These are phyloP conservation scores for Noctuana brunneofusca DNA, from an alignment of 2,888 invertebrate genomes.

Conservation along the genomic window DNA sequence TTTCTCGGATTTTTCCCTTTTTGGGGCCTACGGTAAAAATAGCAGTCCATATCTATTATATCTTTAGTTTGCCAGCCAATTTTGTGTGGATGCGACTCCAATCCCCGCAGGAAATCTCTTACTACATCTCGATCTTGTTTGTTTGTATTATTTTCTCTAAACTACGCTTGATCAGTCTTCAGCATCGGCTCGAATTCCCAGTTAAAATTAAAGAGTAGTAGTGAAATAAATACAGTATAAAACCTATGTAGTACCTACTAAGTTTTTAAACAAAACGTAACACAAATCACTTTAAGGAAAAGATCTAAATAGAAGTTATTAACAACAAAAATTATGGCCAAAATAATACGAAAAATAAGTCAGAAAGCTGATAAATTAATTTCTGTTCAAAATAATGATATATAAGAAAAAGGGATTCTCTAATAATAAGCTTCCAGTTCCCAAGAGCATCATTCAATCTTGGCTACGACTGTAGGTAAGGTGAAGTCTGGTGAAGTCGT, in stretches of 20 bases:
- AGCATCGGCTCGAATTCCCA: neutral
- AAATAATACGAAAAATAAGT: no score
- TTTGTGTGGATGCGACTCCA: conserved; percentile 1
- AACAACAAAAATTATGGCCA: no score
- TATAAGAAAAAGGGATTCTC: no score
- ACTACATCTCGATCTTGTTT: neutral
- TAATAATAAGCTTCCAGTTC: conserved; percentile 22
- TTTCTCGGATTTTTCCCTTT: neutral
- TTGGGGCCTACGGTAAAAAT: neutral
- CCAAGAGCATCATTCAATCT: conserved; percentile 29
- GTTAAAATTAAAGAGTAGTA: neutral
- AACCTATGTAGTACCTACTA: no score
- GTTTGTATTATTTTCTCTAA: conserved; percentile 2
- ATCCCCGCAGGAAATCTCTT: neutral
- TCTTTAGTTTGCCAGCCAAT: neutral
- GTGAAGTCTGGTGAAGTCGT: conserved; percentile 1
- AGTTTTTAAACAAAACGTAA: no score
- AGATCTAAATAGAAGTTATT: no score
- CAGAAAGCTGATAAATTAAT: no score
- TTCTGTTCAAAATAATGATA: no score
- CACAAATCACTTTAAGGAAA: no score
- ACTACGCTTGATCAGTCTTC: neutral
- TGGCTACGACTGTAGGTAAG: conserved; percentile 15
- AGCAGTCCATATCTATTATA: neutral
- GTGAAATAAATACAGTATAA: no score